phyloP scores from a whole-genome alignment of 92 coral and sea anemone genomes.

The Zoanthus gigantus region DNA sequence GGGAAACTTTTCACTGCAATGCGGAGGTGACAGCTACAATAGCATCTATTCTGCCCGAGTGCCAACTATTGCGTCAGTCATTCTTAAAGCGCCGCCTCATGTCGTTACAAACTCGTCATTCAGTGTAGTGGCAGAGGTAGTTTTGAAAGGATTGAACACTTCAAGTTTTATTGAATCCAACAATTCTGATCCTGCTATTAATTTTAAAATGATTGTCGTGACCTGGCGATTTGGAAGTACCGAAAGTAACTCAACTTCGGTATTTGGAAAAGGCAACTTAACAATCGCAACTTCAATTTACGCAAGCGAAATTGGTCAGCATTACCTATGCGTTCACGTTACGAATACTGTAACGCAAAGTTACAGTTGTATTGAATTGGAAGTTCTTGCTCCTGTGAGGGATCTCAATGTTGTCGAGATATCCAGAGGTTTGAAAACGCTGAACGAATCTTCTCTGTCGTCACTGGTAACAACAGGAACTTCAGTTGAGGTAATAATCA shows the following conservation, averaged over 20 bases:
- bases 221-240: conserved; percentile 19
- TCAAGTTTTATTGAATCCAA: background rate
- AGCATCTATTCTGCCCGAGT: conserved; percentile 28
- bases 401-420: background rate
- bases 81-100: conserved; percentile 3
- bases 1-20: conserved; percentile 26
- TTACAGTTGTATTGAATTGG: conserved; percentile 1
- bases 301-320: conserved; percentile 13
- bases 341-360: conserved; percentile 22
- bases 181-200: background rate
- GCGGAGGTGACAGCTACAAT: conserved; percentile 33
- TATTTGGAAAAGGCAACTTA: conserved; percentile 14
- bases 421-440: conserved; percentile 5
- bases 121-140: conserved; percentile 20
- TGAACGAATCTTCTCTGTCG: background rate
- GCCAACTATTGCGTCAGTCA: conserved; percentile 20
- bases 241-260: conserved; percentile 9
- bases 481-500: background rate
- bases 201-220: conserved; percentile 7
- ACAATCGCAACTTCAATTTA: conserved; percentile 3
- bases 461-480: conserved; percentile 23
- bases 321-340: conserved; percentile 16
- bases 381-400: conserved; percentile 41
- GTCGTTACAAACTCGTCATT: conserved; percentile 18
- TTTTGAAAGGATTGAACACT: conserved; percentile 19